Conservation (phyloP, 2,888 invertebrate species). For the Liposcelis brunnea region DNA sequence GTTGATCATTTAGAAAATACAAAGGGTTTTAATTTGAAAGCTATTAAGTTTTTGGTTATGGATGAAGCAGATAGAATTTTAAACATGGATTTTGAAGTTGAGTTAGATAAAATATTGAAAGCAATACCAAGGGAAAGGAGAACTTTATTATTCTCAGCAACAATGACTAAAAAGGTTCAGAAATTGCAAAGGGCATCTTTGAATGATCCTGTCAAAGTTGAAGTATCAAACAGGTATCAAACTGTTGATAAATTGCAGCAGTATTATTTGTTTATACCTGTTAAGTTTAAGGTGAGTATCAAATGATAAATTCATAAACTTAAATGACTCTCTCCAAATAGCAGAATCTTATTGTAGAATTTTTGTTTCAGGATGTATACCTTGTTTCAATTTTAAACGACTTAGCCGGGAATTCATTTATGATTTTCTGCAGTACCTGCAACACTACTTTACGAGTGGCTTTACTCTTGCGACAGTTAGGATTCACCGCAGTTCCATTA, state of each 20-base stretch:
- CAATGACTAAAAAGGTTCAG: constrained; percentile 96
- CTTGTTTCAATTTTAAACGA: constrained; percentile 90
- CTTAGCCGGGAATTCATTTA: constrained; percentile 85
- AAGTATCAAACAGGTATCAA: constrained; percentile 92
- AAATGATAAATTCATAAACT: no score
- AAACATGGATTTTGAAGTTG: constrained; percentile 98
- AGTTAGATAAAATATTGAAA: constrained; percentile 88
- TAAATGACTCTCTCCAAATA: not conserved
- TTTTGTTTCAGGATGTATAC: constrained; percentile 65
- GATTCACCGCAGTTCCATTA: constrained; percentile 87
- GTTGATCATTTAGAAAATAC: constrained; percentile 96
- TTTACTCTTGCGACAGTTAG: constrained; percentile 73
- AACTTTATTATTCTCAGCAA: constrained; percentile 93
- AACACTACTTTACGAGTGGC: constrained; percentile 80
- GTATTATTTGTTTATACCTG: constrained; percentile 86
- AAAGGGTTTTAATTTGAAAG: constrained; percentile 85
- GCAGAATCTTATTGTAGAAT: not conserved
- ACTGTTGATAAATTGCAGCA: constrained; percentile 95
- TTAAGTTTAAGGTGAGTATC: constrained; percentile 75
- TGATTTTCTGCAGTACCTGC: constrained; percentile 94
- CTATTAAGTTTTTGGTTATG: constrained; percentile 84
- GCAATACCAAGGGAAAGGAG: constrained; percentile 79
- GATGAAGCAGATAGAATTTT: constrained; percentile 98
- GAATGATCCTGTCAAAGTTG: constrained; percentile 86
- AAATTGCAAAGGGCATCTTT: constrained; percentile 92